phyloP scores from a whole-genome alignment of 2,888 invertebrate species.

The Oscheius myriophilus region DNA sequence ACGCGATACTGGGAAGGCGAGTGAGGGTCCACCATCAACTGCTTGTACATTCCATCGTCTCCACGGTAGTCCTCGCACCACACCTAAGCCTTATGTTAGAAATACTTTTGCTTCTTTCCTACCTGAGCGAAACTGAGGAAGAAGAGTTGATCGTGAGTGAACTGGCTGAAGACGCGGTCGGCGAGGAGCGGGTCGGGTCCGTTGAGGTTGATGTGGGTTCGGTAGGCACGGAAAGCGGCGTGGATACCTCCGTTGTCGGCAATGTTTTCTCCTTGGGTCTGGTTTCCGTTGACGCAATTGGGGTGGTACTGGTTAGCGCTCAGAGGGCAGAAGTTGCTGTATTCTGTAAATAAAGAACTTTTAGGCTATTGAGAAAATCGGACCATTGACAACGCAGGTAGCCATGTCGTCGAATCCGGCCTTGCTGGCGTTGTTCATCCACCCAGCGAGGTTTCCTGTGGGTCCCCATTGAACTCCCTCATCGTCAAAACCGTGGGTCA shows the following conservation, averaged over 20 bases:
- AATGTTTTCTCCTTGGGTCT: slow-evolving; percentile 76
- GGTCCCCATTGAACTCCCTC: slow-evolving; percentile 64
- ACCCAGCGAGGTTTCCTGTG: slow-evolving; percentile 50
- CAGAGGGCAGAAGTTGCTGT: slow-evolving; percentile 57
- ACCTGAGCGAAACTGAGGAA: slow-evolving; percentile 65
- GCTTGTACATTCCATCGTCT: slow-evolving; percentile 37
- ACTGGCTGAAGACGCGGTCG: slow-evolving; percentile 50
- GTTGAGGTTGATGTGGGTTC: slow-evolving; percentile 50
- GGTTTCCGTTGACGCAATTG: slow-evolving; percentile 73
- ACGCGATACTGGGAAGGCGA: slow-evolving; percentile 64
- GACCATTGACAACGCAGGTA: slow-evolving; percentile 53
- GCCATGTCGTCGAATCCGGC: slow-evolving; percentile 55
- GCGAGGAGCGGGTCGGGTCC: slow-evolving; percentile 63
- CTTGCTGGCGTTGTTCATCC: slow-evolving; percentile 50
- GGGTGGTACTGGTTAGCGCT: slow-evolving; percentile 36
- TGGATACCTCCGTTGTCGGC: slow-evolving; percentile 74
- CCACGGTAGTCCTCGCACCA: slow-evolving; percentile 60
- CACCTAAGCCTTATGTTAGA: slow-evolving; percentile 30
- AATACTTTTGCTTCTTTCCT: no score
- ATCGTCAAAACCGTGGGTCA: slow-evolving; percentile 95
- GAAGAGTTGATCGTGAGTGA: slow-evolving; percentile 67
- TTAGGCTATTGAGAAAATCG: neutral
- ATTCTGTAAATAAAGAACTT: slow-evolving; percentile 36
- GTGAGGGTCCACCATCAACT: slow-evolving; percentile 63
- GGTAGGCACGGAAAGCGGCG: slow-evolving; percentile 61